Evolutionary conservation across 2,113 vertebrate genomes (phyloP).

Genomic region (Paracanthobrama guichenoti): DNA sequence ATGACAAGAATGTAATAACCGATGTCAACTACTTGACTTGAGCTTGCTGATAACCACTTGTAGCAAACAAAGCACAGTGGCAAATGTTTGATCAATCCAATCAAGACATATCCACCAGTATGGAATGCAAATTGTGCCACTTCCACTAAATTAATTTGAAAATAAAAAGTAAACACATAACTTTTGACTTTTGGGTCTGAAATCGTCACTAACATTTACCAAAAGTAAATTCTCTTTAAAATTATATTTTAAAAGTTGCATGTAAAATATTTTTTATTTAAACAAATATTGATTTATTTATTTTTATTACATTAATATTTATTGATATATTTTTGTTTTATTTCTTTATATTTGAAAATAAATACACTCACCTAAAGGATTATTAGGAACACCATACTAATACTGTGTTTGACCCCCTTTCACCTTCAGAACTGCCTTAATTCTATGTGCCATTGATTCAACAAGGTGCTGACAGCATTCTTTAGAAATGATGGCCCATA

Average conservation of each 20-base stretch:
- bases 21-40: not conserved
- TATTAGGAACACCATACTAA: too few species aligned
- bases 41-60: not conserved
- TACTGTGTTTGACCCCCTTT: too few species aligned
- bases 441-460: too few species aligned
- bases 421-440: too few species aligned
- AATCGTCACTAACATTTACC: not conserved
- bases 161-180: not conserved
- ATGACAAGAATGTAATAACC: not conserved
- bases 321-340: not conserved
- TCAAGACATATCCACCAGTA: not conserved
- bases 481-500: too few species aligned
- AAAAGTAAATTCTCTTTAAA: not conserved
- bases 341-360: not conserved
- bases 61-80: too few species aligned
- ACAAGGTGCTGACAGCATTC: too few species aligned
- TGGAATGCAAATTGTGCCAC: not conserved
- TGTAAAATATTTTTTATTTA: not conserved
- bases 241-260: not conserved
- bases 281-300: not conserved
- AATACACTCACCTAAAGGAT: too few species aligned
- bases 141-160: not conserved
- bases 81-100: too few species aligned
- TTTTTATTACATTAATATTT: not conserved
- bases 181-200: not conserved